Conservation (phyloP, 2,888 invertebrate genomes). For the Cheilosia variabilis region DNA sequence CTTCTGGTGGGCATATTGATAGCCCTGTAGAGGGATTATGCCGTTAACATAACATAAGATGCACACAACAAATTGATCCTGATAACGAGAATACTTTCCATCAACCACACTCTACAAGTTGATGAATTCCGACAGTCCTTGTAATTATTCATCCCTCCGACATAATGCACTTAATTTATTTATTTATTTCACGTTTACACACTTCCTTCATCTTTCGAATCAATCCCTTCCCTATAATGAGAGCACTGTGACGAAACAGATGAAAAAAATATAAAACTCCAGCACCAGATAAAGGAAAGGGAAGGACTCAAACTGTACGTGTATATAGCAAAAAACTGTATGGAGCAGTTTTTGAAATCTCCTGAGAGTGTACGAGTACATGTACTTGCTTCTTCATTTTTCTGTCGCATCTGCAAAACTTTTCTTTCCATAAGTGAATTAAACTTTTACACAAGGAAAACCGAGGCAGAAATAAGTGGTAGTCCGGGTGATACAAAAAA, state of each 20-base stretch:
- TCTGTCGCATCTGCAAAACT: constrained; percentile 50
- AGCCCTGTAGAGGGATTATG: no score
- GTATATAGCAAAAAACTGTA: background rate
- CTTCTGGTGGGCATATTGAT: no score
- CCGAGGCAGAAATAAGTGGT: constrained; percentile 52
- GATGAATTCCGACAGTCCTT: no score
- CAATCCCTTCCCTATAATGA: background rate
- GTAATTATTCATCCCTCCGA: no score
- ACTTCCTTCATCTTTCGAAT: background rate
- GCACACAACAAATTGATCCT: no score
- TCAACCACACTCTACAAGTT: no score
- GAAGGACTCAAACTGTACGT: background rate
- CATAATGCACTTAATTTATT: no score
- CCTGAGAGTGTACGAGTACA: background rate
- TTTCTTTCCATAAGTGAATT: constrained; percentile 62
- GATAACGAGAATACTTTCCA: no score
- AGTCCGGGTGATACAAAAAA: constrained; percentile 22
- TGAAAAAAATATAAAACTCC: background rate
- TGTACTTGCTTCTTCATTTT: constrained; percentile 28
- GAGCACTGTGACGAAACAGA: background rate
- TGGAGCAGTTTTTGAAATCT: background rate
- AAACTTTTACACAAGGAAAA: constrained; percentile 59
- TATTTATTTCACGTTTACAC: no score
- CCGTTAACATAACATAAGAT: no score
- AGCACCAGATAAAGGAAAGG: background rate